Conservation (phyloP, 2,888 invertebrate genomes). For the Sialis lutaria region DNA sequence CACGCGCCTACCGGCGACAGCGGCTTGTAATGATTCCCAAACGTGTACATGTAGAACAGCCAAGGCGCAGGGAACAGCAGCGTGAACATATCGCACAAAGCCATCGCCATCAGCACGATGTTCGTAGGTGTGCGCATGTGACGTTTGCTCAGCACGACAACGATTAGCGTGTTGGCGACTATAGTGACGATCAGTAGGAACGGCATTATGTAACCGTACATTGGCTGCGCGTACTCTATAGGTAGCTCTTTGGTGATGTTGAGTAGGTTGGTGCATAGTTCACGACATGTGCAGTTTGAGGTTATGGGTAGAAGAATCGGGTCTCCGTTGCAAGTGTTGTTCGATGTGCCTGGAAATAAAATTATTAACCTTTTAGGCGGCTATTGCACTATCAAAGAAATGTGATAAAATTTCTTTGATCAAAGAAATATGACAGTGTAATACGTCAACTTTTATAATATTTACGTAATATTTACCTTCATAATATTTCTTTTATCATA, state of each 20-base stretch:
- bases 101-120: conserved; percentile 89
- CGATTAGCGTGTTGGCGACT: conserved; percentile 81
- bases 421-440: too few species aligned
- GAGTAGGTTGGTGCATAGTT: conserved; percentile 20
- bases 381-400: too few species aligned
- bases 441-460: too few species aligned
- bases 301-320: too few species aligned
- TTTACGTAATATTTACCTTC: too few species aligned
- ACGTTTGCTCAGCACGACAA: conserved; percentile 71
- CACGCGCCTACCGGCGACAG: conserved; percentile 59
- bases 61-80: conserved; percentile 80
- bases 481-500: too few species aligned
- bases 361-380: too few species aligned
- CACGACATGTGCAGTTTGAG: too few species aligned
- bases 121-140: conserved; percentile 90
- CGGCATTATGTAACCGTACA: conserved; percentile 68
- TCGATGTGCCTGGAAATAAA: too few species aligned
- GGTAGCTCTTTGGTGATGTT: conserved; percentile 52
- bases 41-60: conserved; percentile 83
- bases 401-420: too few species aligned
- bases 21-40: conserved; percentile 72
- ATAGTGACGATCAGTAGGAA: conserved; percentile 72
- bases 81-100: conserved; percentile 86
- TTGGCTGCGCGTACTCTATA: conserved; percentile 46
- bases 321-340: too few species aligned